Conservation (phyloP, 2,113 vertebrate genomes). For the Dolichallabes microphthalmus region DNA sequence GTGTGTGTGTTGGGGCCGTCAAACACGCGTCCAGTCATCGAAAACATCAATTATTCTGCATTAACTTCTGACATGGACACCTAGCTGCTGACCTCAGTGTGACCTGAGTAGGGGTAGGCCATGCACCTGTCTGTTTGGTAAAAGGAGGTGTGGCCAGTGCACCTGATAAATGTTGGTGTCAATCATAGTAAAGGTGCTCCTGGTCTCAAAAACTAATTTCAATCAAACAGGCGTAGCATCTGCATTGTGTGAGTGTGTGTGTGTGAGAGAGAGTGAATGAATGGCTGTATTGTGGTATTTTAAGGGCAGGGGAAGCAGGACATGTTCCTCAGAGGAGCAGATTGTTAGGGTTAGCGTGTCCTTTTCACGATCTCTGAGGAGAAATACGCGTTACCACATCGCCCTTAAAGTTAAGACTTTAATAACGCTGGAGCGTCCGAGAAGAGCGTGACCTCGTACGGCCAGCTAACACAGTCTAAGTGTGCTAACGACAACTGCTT, state of each 20-base stretch:
- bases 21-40: background rate
- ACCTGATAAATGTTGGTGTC: background rate
- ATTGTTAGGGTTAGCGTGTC: slow-evolving; percentile 48
- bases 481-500: background rate
- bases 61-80: background rate
- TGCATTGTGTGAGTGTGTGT: slow-evolving; percentile 1
- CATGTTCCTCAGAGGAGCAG: slow-evolving; percentile 55
- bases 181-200: background rate
- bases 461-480: background rate
- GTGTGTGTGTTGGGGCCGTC: background rate
- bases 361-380: slow-evolving; percentile 43
- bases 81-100: background rate
- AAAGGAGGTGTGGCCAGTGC: background rate
- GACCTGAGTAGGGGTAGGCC: background rate
- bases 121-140: background rate
- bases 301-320: slow-evolving; percentile 55
- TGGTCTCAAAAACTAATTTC: background rate
- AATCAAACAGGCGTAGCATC: background rate
- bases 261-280: slow-evolving; percentile 27
- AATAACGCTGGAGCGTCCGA: background rate
- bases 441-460: background rate
- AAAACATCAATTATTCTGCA: background rate
- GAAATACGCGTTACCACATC: background rate
- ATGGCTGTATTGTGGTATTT: slow-evolving; percentile 50
- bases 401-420: slow-evolving; percentile 17